Evolutionary conservation across 2,113 vertebrate genomes (phyloP).

Genomic region (Odontesthes bonariensis): DNA sequence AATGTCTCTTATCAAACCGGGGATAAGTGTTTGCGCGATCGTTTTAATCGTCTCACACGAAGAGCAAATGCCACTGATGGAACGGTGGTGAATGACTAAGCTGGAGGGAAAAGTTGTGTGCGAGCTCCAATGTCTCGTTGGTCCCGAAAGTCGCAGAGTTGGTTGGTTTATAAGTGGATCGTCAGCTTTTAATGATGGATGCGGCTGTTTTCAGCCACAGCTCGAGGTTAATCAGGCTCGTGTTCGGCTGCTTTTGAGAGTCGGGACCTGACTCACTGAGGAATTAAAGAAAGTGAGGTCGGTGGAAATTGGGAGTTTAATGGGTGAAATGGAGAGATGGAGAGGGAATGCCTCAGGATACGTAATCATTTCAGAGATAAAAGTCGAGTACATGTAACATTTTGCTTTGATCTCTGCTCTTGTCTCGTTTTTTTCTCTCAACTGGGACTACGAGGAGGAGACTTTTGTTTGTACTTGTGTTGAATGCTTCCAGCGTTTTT

Average conservation of each 20-base stretch:
- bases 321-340: neutral
- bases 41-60: neutral
- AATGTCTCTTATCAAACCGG: conserved; percentile 27
- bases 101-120: conserved; percentile 4
- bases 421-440: no score
- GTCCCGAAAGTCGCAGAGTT: neutral
- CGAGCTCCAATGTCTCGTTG: neutral
- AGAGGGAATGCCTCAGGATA: neutral
- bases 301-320: neutral
- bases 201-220: neutral
- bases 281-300: conserved; percentile 8
- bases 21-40: conserved; percentile 12
- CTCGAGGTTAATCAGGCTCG: conserved; percentile 8
- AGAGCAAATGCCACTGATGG: conserved; percentile 7
- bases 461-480: no score
- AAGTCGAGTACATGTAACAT: neutral
- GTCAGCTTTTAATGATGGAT: neutral
- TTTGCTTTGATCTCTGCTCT: neutral
- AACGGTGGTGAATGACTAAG: conserved; percentile 34
- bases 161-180: neutral
- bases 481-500: no score
- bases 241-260: conserved; percentile 8
- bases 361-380: no score
- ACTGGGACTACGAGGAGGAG: no score
- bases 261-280: conserved; percentile 36